phyloP scores from a whole-genome alignment of 2,888 invertebrate genomes.

The Lasioglossum calceatum region DNA sequence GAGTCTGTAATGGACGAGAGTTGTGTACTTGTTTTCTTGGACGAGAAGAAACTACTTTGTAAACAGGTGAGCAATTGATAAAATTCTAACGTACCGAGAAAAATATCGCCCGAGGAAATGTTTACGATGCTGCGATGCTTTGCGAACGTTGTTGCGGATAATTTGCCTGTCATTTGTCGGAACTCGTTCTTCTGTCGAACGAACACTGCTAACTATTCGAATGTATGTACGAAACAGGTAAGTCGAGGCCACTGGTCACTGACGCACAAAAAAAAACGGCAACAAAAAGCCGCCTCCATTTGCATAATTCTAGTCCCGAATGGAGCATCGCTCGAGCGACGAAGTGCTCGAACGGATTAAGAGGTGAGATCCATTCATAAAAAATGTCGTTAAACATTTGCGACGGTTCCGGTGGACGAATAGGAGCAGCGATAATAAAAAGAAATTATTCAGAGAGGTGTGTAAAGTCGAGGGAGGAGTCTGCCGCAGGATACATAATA shows the following conservation, averaged over 20 bases:
- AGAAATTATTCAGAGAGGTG: conserved; percentile 53
- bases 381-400: conserved; percentile 25
- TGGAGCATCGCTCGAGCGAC: not conserved
- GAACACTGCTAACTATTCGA: not conserved
- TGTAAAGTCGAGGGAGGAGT: conserved; percentile 13
- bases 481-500: conserved; percentile 1
- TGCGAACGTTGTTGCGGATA: conserved; percentile 33
- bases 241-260: not conserved
- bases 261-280: not conserved
- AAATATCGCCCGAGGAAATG: not conserved
- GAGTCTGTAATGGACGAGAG: conserved; percentile 10
- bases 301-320: not conserved
- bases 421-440: not conserved
- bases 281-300: not conserved
- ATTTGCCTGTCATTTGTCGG: conserved; percentile 51
- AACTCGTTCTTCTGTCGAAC: conserved; percentile 31
- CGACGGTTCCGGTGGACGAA: not conserved
- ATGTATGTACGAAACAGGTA: not conserved
- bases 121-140: conserved; percentile 13
- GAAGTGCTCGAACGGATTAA: conserved; percentile 25
- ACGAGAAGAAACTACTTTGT: not conserved
- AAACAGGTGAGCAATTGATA: not conserved
- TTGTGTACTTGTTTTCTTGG: not conserved
- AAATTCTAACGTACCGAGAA: not conserved
- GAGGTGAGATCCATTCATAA: not conserved